These are phyloP conservation scores for Lethrus apterus DNA, from an alignment of 1,140 invertebrate genomes.

Conservation along the genomic window DNA sequence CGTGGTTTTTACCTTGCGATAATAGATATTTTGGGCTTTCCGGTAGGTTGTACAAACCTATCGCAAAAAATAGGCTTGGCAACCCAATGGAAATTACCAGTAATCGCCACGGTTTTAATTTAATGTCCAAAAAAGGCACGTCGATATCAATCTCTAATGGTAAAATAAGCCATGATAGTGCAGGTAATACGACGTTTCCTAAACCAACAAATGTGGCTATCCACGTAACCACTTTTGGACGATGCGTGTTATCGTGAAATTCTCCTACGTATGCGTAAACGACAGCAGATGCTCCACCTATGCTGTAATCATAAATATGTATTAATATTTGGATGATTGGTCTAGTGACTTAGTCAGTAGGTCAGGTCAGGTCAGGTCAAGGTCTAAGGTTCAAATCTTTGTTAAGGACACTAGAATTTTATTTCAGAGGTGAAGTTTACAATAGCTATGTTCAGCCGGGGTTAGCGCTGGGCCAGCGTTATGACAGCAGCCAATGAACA, in stretches of 20 bases:
- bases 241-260: conserved; percentile 47
- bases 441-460: no score
- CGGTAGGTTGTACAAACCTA: conserved; percentile 57
- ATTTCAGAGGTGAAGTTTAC: no score
- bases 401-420: no score
- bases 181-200: conserved; percentile 58
- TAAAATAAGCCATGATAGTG: conserved; percentile 58
- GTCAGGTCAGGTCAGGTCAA: no score
- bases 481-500: no score
- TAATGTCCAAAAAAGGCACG: conserved; percentile 24
- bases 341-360: no score
- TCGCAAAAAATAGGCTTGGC: conserved; percentile 54
- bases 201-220: conserved; percentile 59
- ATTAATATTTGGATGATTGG: no score
- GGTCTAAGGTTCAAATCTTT: no score
- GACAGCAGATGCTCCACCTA: conserved; percentile 57
- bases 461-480: no score
- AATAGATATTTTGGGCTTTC: conserved; percentile 78
- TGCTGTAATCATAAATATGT: no score
- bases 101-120: conserved; percentile 55
- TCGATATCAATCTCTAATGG: conserved; percentile 40
- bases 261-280: conserved; percentile 61
- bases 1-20: conserved; percentile 56
- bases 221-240: conserved; percentile 46
- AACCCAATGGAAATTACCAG: conserved; percentile 46